phyloP scores from a whole-genome alignment of 2,797 vertebrate genomes.

The Trachurus trachurus region DNA sequence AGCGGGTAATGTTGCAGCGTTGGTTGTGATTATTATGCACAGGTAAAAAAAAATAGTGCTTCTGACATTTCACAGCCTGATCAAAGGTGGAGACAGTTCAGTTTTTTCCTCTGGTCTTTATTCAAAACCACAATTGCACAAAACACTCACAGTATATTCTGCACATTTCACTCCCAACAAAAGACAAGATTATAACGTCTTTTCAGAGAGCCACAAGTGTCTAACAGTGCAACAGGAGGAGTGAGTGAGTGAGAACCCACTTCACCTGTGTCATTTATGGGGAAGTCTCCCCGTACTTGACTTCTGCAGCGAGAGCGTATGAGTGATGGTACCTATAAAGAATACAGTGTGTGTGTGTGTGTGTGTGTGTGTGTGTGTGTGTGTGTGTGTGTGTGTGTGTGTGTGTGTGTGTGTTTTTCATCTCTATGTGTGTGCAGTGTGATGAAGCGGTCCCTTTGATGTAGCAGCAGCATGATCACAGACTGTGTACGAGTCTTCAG shows the following conservation, averaged over 20 bases:
- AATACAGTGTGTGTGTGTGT: conserved; percentile 10
- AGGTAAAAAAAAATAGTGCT: neutral
- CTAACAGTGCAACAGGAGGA: neutral
- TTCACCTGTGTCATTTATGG: neutral
- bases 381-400: neutral
- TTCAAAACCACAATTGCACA: too few relatives aligned
- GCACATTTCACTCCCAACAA: neutral
- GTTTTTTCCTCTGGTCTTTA: too few relatives aligned
- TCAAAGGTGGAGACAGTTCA: neutral
- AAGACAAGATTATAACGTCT: neutral
- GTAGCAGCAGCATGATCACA: conserved; percentile 46
- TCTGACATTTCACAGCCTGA: neutral
- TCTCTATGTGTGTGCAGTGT: too few relatives aligned
- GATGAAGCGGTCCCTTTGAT: conserved; percentile 37
- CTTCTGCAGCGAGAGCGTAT: neutral
- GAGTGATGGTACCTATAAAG: conserved; percentile 17
- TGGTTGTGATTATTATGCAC: neutral
- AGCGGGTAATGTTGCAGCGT: neutral
- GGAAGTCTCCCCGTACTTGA: neutral
- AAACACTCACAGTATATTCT: neutral
- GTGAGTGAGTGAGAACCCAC: neutral
- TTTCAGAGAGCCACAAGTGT: conserved; percentile 1
- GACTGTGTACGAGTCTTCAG: conserved; percentile 34
- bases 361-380: neutral
- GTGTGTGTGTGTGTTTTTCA: neutral